Base-by-base conservation (phyloP, 2,888 invertebrate species). In the Hyles lineata region DNA sequence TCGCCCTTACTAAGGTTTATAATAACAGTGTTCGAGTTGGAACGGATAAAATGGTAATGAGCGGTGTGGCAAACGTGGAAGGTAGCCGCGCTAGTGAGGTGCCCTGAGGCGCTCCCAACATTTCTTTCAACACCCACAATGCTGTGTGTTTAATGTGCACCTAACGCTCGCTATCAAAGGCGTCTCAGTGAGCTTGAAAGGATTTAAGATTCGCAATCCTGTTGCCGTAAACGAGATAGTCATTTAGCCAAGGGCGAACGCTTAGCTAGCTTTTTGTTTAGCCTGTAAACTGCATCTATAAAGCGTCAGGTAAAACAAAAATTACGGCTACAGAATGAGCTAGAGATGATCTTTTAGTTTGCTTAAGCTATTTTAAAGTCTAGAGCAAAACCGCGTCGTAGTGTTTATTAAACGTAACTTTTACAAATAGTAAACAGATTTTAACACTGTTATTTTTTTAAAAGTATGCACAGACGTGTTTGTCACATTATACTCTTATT, bases 111-210 rank as follows among this genome's bases (percentile, higher is more conserved):
- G 74, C 80, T 84, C 82, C 75, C 80, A 85, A 85, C 82, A 87
- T 89, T 92, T 92, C 94, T 94, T 93, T 94, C 94, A 92, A 92
- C 94, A 92, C 93, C 88, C 92, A 89, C 86, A 82, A 84, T 85
- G 89, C 90, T 93, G 92, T 94, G 88, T 93, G 90, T 93, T 92
- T 93, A 93, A 91, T 87, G 85, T 85, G 82, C 84, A 79, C 84
- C 85, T 90, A 89, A 89, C 86, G 86, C 84, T 85, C 82, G 79
- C 88, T 85, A 90, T 92, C 91, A 92, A 89, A 91, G 87, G 85
- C 85, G 84, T 87, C 86, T 82, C 83, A 83, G 83, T 87, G 83
- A 78, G 83, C 81, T 83, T 88, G 85, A 89, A 90, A 91, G 90
- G 89, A 86, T 87, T 89, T 87, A 85, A 89, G 90, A 90, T 90